Percentiles rank a stretch among this genome's conserved stretches.
These are phyloP conservation scores for Pseudanteris insignis DNA, from an alignment of 2,888 invertebrate species.

Conservation along the genomic window DNA sequence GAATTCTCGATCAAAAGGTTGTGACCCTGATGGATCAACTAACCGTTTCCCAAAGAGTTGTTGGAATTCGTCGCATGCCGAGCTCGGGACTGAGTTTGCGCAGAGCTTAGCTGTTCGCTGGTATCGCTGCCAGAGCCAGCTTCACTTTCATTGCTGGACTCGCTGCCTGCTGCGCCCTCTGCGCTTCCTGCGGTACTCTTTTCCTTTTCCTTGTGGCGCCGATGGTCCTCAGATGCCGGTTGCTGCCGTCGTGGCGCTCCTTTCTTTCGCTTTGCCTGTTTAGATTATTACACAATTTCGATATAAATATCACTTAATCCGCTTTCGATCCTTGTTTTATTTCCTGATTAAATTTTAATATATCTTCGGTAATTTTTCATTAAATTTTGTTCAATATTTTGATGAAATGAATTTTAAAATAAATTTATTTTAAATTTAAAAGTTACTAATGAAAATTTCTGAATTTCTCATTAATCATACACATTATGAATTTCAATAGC, in stretches of 20 bases:
- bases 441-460: too few relatives aligned
- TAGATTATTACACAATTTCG: conserved; percentile 50
- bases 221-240: conserved; percentile 58
- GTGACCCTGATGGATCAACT: too few relatives aligned
- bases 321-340: too few relatives aligned
- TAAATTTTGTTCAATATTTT: too few relatives aligned
- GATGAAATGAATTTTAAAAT: too few relatives aligned
- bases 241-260: conserved; percentile 68
- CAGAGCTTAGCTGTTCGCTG: conserved; percentile 59
- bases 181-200: conserved; percentile 58
- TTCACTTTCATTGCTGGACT: conserved; percentile 65
- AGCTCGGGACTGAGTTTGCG: conserved; percentile 57
- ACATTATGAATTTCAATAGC: too few relatives aligned
- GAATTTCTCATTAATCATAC: too few relatives aligned
- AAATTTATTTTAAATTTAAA: too few relatives aligned
- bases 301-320: conserved; percentile 6
- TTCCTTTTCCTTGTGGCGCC: conserved; percentile 62
- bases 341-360: conserved; percentile 1
- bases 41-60: conserved; percentile 64
- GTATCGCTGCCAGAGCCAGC: conserved; percentile 63
- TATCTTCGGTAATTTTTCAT: too few relatives aligned
- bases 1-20: not conserved
- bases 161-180: conserved; percentile 63
- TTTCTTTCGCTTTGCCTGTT: conserved; percentile 73
- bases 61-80: conserved; percentile 61